Evolutionary conservation across 2,797 vertebrate species (phyloP), one percentile per base, ranked within the genome.

Genomic region (Propithecus perrieri): DNA sequence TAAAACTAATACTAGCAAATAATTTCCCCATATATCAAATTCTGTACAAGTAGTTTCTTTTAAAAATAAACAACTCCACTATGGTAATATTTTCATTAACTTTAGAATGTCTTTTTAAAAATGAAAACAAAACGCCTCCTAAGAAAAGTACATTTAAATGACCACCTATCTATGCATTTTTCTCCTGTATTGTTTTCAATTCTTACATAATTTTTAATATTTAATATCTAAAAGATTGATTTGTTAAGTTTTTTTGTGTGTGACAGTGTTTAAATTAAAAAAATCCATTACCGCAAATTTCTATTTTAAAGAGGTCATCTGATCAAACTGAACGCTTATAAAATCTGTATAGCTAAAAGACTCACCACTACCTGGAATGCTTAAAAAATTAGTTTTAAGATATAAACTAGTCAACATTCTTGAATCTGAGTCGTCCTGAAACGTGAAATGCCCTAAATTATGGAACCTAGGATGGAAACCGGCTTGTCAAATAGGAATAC

Each of bases 241-340:
- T 59, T 97, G 59, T 46, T 89, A 80, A 65, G 24, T 35, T 14
- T 48, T 76, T 22, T 46, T 38, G 2, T 43, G 22, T 5, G 43
- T 43, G 48, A 46, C 84, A 84, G 33, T 94, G 71, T 91, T 94
- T 86, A 91, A 79, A 74, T 91, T 12, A 86, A 61, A 84, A 91
- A 63, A 67, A 89, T 38, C 24, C 48, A 91, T 3, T 74, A 67
- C 83, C 30, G 91, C 48, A 59, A 93, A 97, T 89, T 87, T 96
- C 67, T 89, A 80, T 85, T 95, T 94, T 86, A 92, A 96, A 94
- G 50, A 63, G 33, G 38, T 91, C 83, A 84, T 61, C 20, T 33
- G 93, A 96, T 72, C 57, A 97, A 95, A 93, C 33, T 9, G 59
- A 97, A 91, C 96, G 26, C 46, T 85, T 91, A 65, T 17, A 85